These are phyloP conservation scores for Periparus ater DNA, from an alignment of 2,797 vertebrate species.

Conservation along the genomic window DNA sequence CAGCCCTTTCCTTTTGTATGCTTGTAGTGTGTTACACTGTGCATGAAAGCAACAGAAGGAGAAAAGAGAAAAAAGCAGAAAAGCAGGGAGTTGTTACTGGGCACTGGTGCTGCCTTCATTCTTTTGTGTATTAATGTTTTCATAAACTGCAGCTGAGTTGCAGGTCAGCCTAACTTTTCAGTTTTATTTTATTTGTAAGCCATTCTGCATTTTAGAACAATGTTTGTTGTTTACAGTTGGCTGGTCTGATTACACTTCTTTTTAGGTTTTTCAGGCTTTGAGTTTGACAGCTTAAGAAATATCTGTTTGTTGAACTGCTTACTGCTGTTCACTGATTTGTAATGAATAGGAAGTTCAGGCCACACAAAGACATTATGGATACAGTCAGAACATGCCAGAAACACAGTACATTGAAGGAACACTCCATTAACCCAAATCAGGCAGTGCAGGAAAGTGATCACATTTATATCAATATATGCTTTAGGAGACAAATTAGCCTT, in stretches of 20 bases:
- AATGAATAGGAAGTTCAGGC: conserved; percentile 15
- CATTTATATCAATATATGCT: conserved; percentile 8
- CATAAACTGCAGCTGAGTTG: neutral
- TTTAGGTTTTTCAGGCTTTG: neutral
- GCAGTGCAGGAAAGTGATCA: neutral
- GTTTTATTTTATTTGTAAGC: neutral
- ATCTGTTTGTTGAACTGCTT: conserved; percentile 16
- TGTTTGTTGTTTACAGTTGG: neutral
- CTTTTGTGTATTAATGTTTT: neutral
- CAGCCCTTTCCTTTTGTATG: conserved; percentile 9
- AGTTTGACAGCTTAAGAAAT: conserved; percentile 23
- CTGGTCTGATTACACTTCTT: neutral
- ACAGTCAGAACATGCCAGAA: conserved; percentile 1
- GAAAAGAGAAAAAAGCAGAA: neutral
- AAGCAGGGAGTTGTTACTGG: neutral
- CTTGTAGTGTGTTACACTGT: neutral
- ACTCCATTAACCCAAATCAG: conserved; percentile 19
- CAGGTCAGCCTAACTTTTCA: neutral
- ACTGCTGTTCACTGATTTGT: neutral
- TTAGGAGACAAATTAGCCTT: conserved; percentile 33
- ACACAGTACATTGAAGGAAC: neutral
- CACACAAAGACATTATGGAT: neutral
- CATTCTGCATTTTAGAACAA: neutral
- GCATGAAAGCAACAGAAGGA: neutral
- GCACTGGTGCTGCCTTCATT: neutral